Percentiles rank a stretch among this genome's conserved stretches.
These are phyloP conservation scores for Drosophila leontia DNA, from an alignment of 1,140 invertebrate genomes.

Conservation along the genomic window DNA sequence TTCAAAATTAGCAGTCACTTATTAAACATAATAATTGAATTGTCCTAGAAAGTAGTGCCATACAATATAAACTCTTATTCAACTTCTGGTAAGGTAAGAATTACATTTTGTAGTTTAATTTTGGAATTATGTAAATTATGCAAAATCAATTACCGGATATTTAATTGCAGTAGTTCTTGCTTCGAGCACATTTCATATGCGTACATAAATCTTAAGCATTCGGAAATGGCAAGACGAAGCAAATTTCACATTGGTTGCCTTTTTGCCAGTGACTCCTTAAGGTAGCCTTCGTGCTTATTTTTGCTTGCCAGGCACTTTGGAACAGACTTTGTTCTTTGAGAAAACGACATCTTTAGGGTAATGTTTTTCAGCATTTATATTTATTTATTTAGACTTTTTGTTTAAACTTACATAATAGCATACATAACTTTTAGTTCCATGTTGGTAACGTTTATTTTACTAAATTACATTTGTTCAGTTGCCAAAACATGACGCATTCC, in stretches of 20 bases:
- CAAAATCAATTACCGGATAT: conserved; percentile 7
- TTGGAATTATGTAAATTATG: neutral
- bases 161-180: neutral
- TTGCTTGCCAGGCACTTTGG: neutral
- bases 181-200: neutral
- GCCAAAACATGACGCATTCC: conserved; percentile 67
- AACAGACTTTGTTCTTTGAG: neutral
- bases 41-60: neutral
- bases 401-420: conserved; percentile 74
- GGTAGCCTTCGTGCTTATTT: neutral
- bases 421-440: conserved; percentile 73
- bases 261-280: neutral
- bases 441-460: conserved; percentile 75
- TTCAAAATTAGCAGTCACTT: neutral
- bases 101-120: neutral
- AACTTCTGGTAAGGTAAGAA: neutral
- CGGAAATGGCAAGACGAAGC: neutral
- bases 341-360: neutral
- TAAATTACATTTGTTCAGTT: conserved; percentile 80
- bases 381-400: conserved; percentile 64
- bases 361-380: conserved; percentile 32
- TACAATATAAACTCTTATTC: neutral
- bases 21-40: neutral
- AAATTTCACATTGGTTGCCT: neutral
- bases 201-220: neutral